Conservation (phyloP, 2,113 vertebrate species). For the Mionectes macconnelli region DNA sequence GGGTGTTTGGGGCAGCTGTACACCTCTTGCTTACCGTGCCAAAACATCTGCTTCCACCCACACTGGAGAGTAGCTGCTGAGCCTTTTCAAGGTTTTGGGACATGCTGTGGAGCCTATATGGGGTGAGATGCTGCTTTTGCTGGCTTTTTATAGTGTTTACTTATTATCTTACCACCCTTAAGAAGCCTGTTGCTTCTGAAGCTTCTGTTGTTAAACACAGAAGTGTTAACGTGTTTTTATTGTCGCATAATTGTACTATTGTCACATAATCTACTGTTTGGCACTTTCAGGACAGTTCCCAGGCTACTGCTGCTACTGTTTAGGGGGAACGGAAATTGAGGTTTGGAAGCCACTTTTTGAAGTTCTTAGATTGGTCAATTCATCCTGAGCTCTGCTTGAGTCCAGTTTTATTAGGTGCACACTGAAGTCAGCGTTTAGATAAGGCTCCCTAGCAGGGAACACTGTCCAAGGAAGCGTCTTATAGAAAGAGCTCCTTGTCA, state of each 20-base stretch:
- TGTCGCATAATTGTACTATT: background rate
- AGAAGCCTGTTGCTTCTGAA: background rate
- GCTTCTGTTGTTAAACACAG: background rate
- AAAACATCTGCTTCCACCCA: background rate
- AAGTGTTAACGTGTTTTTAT: background rate
- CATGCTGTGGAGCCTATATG: background rate
- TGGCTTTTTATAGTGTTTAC: background rate
- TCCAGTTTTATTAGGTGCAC: background rate
- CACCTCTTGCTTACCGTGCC: background rate
- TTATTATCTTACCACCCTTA: background rate
- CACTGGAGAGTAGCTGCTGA: background rate
- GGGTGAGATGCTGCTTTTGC: background rate
- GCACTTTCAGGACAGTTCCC: background rate
- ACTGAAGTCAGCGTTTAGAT: background rate
- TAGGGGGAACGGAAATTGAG: background rate
- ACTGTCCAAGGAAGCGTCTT: background rate
- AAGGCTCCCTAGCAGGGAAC: background rate
- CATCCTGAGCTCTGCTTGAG: background rate
- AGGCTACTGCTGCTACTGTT: background rate
- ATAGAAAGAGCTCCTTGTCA: background rate
- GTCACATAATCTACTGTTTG: background rate
- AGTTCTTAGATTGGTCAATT: background rate
- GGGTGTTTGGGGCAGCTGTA: background rate
- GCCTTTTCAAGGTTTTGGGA: background rate
- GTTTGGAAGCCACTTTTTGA: background rate